These are phyloP conservation scores for Pecten maximus DNA, from an alignment of 2,888 invertebrate genomes.

Conservation along the genomic window DNA sequence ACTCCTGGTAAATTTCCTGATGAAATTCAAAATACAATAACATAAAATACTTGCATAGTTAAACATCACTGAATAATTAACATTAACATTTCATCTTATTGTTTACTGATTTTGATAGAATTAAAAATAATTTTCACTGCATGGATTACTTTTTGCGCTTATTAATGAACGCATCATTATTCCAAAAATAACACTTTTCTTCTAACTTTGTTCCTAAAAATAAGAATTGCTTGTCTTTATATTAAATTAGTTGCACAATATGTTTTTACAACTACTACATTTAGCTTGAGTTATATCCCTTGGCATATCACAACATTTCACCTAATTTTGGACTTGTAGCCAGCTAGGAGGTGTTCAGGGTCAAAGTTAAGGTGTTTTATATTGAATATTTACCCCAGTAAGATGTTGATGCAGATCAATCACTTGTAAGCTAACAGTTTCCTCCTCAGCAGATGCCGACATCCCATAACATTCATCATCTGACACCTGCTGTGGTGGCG, in stretches of 20 bases:
- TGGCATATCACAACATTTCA: not conserved
- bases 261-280: no score
- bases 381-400: not conserved
- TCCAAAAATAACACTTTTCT: no score
- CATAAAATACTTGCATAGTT: slow-evolving; percentile 46
- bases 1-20: slow-evolving; percentile 56
- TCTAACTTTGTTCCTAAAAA: no score
- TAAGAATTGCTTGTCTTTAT: no score
- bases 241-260: no score
- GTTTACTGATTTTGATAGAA: no score
- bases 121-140: no score
- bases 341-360: not conserved
- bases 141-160: no score
- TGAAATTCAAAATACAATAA: slow-evolving; percentile 35
- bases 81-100: no score
- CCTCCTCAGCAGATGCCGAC: slow-evolving; percentile 52
- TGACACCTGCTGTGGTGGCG: slow-evolving; percentile 60
- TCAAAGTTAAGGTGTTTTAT: not conserved
- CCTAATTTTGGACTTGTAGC: not conserved
- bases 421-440: slow-evolving; percentile 59
- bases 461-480: slow-evolving; percentile 50
- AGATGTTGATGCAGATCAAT: slow-evolving; percentile 49
- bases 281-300: not conserved
- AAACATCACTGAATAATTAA: not conserved
- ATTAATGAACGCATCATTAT: no score